A percentile compares a stretch with the other conserved stretches of the same genome.
Evolutionary conservation across 2,113 vertebrate genomes (phyloP).

Genomic region (Silurus asotus): DNA sequence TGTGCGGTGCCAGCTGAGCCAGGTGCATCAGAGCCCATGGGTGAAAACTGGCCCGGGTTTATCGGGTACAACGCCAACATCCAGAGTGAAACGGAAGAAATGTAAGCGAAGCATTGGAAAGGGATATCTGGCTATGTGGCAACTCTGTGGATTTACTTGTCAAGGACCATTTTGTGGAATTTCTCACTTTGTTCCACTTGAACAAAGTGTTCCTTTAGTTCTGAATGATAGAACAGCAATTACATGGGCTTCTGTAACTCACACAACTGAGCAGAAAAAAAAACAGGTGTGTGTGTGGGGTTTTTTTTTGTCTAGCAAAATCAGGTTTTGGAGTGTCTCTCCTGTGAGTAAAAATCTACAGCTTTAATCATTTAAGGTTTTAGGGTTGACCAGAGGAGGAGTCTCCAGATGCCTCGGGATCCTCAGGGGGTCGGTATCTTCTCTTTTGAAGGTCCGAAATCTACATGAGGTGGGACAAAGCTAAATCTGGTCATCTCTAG

Average conservation of each 20-base stretch:
- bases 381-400: constrained; percentile 24
- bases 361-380: constrained; percentile 31
- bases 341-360: constrained; percentile 7
- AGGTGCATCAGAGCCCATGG: constrained; percentile 58
- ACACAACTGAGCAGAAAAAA: constrained; percentile 22
- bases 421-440: too few species aligned
- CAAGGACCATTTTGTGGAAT: constrained; percentile 58
- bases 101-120: constrained; percentile 67
- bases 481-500: too few species aligned
- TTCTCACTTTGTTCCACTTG: constrained; percentile 59
- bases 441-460: too few species aligned
- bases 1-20: constrained; percentile 57
- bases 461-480: too few species aligned
- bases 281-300: not conserved
- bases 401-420: not conserved
- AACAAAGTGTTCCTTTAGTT: constrained; percentile 49
- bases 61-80: constrained; percentile 65
- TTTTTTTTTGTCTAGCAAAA: constrained; percentile 17
- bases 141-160: constrained; percentile 58
- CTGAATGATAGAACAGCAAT: constrained; percentile 65
- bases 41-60: constrained; percentile 67
- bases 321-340: not conserved
- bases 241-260: constrained; percentile 67
- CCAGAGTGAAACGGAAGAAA: constrained; percentile 57
- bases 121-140: not conserved